Conservation (phyloP, 1,140 invertebrate genomes). For the Caenorhabditis inopinata region DNA sequence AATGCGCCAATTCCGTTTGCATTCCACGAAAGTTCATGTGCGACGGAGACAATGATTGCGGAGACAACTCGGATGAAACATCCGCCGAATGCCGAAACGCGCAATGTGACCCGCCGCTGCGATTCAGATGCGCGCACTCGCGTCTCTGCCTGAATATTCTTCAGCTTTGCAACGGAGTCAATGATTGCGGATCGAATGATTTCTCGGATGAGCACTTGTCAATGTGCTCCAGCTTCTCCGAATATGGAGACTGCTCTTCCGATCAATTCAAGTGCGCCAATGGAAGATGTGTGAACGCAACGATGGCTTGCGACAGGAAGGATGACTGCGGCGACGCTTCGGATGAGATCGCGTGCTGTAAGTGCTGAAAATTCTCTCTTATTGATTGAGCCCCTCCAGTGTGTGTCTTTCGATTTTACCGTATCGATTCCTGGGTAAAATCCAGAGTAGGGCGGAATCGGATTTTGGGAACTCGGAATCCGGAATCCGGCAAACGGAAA, state of each 20-base stretch:
- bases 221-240: conserved; percentile 66
- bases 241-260: conserved; percentile 67
- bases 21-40: conserved; percentile 63
- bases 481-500: no score
- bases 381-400: no score
- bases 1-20: conserved; percentile 62
- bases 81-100: conserved; percentile 59
- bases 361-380: background rate
- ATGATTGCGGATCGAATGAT: conserved; percentile 62
- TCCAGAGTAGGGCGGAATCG: no score
- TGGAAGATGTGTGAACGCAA: conserved; percentile 81
- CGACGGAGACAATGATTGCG: conserved; percentile 60
- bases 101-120: conserved; percentile 62
- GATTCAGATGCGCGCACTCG: conserved; percentile 63
- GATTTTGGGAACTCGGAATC: no score
- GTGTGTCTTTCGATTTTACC: no score
- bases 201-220: conserved; percentile 58
- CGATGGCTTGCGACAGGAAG: conserved; percentile 90
- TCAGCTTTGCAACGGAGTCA: conserved; percentile 59
- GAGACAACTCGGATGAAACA: conserved; percentile 64
- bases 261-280: conserved; percentile 74
- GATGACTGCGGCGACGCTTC: conserved; percentile 91
- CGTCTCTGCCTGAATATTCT: conserved; percentile 61
- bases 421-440: no score
- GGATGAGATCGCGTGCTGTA: conserved; percentile 77